Base-by-base conservation (phyloP, 2,797 vertebrate species). In the Spatula clypeata region DNA sequence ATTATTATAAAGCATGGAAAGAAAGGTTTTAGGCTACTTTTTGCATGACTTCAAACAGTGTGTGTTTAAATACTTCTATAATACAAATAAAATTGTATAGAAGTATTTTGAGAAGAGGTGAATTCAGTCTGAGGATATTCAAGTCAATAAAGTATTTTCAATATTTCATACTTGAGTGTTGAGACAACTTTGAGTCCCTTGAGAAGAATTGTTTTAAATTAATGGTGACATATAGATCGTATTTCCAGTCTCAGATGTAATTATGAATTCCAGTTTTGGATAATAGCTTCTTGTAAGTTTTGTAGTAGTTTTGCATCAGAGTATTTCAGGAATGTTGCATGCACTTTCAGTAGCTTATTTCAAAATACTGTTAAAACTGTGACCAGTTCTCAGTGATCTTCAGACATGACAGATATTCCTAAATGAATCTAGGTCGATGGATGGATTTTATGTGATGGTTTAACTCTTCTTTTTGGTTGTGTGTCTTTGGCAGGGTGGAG, bases 401-500 rank as follows among this genome's bases (percentile, higher is more conserved):
- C n/a, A 65, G 13, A 40, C 20, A 62, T 31, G 1, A 57, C 14
- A 4, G 42, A 60, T 77, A 20, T 66, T 69, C 49, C 54, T 76
- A 1, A 89, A 38, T 31, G 24, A 72, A 51, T 79, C 23, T 21
- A 72, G 20, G 82, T 79, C 34, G 64, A 45, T 44, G 49, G 19
- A 21, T 86, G 69, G n/a, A 11, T 81, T 82, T 82, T 67, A 10
- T 17, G 14, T 55, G 53, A 10, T 90, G 83, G 11, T 67, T 6
- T 97, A 90, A 97, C 88, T 92, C 47, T 81, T n/a, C 4, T 93
- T 45, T 96, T 23, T 1, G 85, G 44, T 96, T 97, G 80, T 95
- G 23, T 85, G 83, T 97, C 95, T 96, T 96, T 95, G 91, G 23
- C 97, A 99, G 99, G 97, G 99, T 99, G 96, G 99, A 99, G 98